These are phyloP conservation scores for Caradrina kadenii DNA, from an alignment of 2,888 invertebrate species.

Conservation along the genomic window DNA sequence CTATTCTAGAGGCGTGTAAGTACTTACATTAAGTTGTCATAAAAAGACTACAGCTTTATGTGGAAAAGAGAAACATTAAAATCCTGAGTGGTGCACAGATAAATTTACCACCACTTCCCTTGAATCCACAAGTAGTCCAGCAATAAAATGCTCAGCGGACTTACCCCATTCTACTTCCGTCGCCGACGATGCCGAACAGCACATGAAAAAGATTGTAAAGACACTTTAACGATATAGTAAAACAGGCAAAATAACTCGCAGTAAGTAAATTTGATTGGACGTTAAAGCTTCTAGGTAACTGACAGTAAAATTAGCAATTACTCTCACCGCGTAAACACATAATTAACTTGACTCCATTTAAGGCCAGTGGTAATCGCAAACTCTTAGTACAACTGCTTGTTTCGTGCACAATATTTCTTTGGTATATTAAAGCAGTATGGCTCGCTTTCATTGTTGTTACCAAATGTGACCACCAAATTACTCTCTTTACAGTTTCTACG, in stretches of 20 bases:
- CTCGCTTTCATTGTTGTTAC: conserved; percentile 15
- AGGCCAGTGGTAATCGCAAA: conserved; percentile 50
- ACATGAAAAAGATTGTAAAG: conserved; percentile 89
- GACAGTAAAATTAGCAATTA: conserved; percentile 73
- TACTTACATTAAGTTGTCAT: conserved; percentile 65
- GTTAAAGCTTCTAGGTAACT: conserved; percentile 81
- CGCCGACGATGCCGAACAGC: conserved; percentile 77
- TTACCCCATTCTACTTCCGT: conserved; percentile 91
- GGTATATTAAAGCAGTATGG: conserved; percentile 11
- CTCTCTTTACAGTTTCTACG: conserved; percentile 4
- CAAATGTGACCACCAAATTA: conserved; percentile 35
- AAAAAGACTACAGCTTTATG: conserved; percentile 70
- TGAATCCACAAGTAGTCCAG: conserved; percentile 83
- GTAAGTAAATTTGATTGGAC: conserved; percentile 82
- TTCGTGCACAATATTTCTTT: conserved; percentile 7
- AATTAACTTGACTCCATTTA: conserved; percentile 66
- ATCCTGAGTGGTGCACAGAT: conserved; percentile 69
- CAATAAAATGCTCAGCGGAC: conserved; percentile 79
- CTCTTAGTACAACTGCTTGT: background rate
- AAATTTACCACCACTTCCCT: conserved; percentile 71
- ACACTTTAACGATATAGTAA: conserved; percentile 85
- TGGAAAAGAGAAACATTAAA: conserved; percentile 69
- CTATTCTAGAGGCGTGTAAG: conserved; percentile 47
- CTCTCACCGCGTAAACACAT: conserved; percentile 71
- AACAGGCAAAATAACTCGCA: conserved; percentile 77